Base-by-base conservation (phyloP, 1,140 invertebrate genomes). In the Berghia stephanieae region DNA sequence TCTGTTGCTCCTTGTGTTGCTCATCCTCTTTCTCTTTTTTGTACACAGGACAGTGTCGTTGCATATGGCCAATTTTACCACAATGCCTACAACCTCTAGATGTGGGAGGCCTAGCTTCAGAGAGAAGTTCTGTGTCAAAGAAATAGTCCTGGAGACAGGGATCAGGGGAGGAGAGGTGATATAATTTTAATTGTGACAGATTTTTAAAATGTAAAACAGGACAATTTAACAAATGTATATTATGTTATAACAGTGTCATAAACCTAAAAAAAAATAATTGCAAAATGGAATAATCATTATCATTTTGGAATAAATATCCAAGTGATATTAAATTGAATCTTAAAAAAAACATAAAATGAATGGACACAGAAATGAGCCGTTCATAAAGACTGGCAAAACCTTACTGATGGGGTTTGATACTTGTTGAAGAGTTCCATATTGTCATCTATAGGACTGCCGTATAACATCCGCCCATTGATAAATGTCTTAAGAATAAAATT, bases 51-150 rank as follows among this genome's bases (percentile, higher is more conserved):
- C 92, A 93, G 43, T 92, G 90, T 78, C 90, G 90, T 2, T 90
- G 90, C 78, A 92, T 90, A 83, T 93, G 92, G 42, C 92, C 92
- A 78, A 92, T 92, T 82, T 91, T 91, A 60, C 91, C 90, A 85
- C 92, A 93, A 27, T 89, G 83, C 38, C 90, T 88, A 84, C 92
- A 93, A 40, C 92, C 90, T 36, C 92, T 82, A 80, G 92, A 92
- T 81, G 90, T 91, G 6, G 92, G 92, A 24, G 91, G 91, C 21
- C 87, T 83, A n/a, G 90, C 90, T 38, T 90, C 88, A 13, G 87
- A 88, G 55, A 92, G 81, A 13, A 86, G 81, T 2, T 79, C 44
- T 18, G 81, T 74, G 80, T 91, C 88, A 83, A 92, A 92, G 55
- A 91, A 90, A 75, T 89, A 91, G 43, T 89, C 88, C 90, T 91